phyloP scores from a whole-genome alignment of 2,797 vertebrate genomes.

The Pseudochromis fuscus region DNA sequence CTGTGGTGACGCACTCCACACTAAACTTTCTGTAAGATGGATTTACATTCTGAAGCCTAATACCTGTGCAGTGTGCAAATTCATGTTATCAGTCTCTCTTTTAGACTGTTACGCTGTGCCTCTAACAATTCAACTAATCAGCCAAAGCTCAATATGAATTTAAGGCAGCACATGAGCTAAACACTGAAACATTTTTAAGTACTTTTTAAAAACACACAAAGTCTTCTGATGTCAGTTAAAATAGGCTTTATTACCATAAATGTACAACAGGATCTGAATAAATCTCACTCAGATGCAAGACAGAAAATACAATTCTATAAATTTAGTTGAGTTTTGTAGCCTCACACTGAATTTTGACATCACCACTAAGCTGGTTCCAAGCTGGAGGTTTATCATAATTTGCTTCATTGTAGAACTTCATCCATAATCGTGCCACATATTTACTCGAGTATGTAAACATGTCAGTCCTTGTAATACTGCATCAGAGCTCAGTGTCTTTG shows the following conservation, averaged over 20 bases:
- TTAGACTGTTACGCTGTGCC: neutral
- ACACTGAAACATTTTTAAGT: neutral
- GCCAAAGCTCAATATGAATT: neutral
- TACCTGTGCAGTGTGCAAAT: conserved; percentile 35
- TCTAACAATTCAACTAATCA: conserved; percentile 25
- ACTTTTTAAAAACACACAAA: neutral
- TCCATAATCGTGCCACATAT: conserved; percentile 31
- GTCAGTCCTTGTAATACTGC: conserved; percentile 48
- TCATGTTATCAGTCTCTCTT: conserved; percentile 22
- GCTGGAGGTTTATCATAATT: conserved; percentile 23
- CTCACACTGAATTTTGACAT: conserved; percentile 3
- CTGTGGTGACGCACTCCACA: conserved; percentile 23
- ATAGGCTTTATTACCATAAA: neutral
- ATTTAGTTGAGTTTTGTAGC: neutral
- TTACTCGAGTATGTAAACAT: conserved; percentile 44
- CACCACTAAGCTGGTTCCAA: neutral
- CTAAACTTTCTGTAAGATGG: conserved; percentile 31
- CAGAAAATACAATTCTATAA: neutral
- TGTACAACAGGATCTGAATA: neutral
- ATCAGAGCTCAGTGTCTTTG: conserved; percentile 56
- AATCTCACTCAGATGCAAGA: neutral
- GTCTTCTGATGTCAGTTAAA: neutral
- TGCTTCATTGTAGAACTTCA: conserved; percentile 1
- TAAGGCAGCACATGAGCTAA: neutral
- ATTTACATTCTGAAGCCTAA: conserved; percentile 51